Evolutionary conservation across 1,140 invertebrate species (phyloP).

Genomic region (Microplitis demolitor): DNA sequence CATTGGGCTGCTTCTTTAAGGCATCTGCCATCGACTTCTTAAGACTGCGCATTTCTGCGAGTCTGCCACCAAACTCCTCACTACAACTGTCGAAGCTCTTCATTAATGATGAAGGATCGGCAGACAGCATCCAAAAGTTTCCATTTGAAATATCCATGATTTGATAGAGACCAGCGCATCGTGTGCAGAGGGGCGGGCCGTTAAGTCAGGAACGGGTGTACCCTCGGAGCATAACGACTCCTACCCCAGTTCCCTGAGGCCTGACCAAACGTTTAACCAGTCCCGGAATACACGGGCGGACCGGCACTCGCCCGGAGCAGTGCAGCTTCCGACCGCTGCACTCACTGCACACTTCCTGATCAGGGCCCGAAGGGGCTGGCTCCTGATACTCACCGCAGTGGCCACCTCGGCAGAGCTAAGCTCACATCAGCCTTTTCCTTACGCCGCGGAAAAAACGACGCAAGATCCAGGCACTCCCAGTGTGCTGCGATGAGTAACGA

Average conservation of each 20-base stretch:
- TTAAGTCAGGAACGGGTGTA: too few relatives aligned
- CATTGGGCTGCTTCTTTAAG: too few relatives aligned
- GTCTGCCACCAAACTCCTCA: too few relatives aligned
- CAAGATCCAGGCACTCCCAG: constrained; percentile 9
- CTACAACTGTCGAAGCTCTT: too few relatives aligned
- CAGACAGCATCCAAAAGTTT: too few relatives aligned
- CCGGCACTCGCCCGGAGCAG: constrained; percentile 9
- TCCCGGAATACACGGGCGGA: neutral
- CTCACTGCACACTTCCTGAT: constrained; percentile 10
- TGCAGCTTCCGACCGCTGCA: constrained; percentile 14
- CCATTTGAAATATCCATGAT: too few relatives aligned
- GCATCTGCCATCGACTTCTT: too few relatives aligned
- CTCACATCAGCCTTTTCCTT: neutral
- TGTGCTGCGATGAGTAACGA: constrained; percentile 8
- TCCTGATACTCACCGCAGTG: constrained; percentile 1
- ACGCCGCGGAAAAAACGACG: neutral
- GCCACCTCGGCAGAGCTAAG: constrained; percentile 18
- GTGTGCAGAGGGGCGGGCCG: too few relatives aligned
- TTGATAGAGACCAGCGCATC: too few relatives aligned
- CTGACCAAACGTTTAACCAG: neutral
- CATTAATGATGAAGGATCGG: too few relatives aligned
- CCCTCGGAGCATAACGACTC: too few relatives aligned
- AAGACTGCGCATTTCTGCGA: too few relatives aligned
- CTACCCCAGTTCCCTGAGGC: neutral
- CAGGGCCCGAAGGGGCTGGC: constrained; percentile 13